These are phyloP conservation scores for Archocentrus centrarchus DNA, from an alignment of 2,113 vertebrate genomes.

Conservation along the genomic window DNA sequence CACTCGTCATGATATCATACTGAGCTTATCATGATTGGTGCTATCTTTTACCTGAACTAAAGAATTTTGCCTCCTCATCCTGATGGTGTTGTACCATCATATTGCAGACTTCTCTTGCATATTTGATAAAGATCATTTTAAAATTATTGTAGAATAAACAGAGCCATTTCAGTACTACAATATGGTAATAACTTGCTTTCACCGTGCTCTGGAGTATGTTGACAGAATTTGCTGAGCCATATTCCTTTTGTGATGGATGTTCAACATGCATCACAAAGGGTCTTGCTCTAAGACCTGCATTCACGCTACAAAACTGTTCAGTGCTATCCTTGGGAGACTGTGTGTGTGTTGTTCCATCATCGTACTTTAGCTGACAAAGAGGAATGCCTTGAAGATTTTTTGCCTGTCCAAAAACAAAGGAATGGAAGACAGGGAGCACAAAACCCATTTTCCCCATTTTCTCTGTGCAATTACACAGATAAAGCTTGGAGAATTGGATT, in stretches of 20 bases:
- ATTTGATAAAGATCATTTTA: neutral
- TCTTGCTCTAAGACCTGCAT: slow-evolving; percentile 28
- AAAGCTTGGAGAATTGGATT: slow-evolving; percentile 55
- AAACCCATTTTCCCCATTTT: slow-evolving; percentile 64
- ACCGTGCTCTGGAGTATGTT: slow-evolving; percentile 3
- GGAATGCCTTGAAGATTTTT: slow-evolving; percentile 60
- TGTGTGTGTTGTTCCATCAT: slow-evolving; percentile 37
- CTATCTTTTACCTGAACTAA: neutral
- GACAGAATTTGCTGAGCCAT: neutral
- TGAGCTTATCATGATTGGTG: neutral
- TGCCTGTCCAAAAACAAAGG: slow-evolving; percentile 65
- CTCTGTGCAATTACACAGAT: slow-evolving; percentile 69
- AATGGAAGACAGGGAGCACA: slow-evolving; percentile 49
- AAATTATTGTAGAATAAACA: neutral
- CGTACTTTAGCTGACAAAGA: slow-evolving; percentile 59
- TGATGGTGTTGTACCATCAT: neutral
- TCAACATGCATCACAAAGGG: neutral
- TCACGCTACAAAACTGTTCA: slow-evolving; percentile 29
- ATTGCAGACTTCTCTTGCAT: neutral
- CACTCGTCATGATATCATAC: neutral
- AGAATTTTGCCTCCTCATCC: neutral
- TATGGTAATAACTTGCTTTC: neutral
- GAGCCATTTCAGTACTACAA: neutral
- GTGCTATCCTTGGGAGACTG: slow-evolving; percentile 5
- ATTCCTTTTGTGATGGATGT: slow-evolving; percentile 11